A percentile compares a stretch with the other conserved stretches of the same genome.
Conservation (phyloP, 2,888 invertebrate genomes). For the Leptinotarsa rubiginosa region DNA sequence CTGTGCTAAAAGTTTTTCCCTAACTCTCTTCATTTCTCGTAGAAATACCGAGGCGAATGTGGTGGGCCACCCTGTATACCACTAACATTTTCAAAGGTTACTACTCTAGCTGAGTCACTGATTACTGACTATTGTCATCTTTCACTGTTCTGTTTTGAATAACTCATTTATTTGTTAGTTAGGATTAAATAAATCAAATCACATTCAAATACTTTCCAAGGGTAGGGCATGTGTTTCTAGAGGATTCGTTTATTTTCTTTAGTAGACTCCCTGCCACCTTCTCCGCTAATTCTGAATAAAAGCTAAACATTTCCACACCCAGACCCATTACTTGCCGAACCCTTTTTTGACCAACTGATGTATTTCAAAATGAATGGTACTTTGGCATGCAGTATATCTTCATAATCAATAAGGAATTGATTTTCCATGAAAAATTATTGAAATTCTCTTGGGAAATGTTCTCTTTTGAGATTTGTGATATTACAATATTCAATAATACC, state of each 20-base stretch:
- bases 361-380: slow-evolving; percentile 24
- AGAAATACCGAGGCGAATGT: too few relatives aligned
- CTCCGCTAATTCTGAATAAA: background rate
- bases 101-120: too few relatives aligned
- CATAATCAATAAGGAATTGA: background rate
- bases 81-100: too few relatives aligned
- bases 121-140: too few relatives aligned
- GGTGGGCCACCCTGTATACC: too few relatives aligned
- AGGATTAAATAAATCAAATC: background rate
- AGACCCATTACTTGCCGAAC: slow-evolving; percentile 11
- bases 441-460: background rate
- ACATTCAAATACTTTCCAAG: background rate
- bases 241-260: background rate
- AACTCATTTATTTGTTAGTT: background rate
- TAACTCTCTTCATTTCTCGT: too few relatives aligned
- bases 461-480: background rate
- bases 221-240: background rate
- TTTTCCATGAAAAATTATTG: background rate
- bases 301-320: slow-evolving; percentile 13
- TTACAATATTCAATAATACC: too few relatives aligned
- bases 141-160: too few relatives aligned
- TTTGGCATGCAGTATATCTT: slow-evolving; percentile 17
- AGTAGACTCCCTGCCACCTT: background rate
- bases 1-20: too few relatives aligned
- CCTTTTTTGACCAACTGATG: slow-evolving; percentile 14